Conservation (phyloP, 2,113 vertebrate species). For the Nycticryphes semicollaris region DNA sequence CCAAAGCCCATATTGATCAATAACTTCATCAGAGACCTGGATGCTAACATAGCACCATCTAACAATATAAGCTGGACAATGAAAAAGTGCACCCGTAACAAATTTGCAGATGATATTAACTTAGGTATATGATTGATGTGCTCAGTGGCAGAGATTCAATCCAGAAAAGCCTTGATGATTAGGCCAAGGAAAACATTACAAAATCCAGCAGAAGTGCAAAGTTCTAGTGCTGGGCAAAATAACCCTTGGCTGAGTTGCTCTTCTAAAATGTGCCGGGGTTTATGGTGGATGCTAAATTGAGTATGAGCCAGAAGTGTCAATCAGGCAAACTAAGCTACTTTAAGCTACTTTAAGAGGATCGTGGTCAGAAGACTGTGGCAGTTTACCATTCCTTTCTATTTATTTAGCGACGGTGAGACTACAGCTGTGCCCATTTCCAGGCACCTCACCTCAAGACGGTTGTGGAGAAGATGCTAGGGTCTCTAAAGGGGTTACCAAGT, state of each 20-base stretch:
- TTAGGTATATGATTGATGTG: neutral
- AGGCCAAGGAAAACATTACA: neutral
- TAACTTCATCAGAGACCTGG: neutral
- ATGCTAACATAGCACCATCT: neutral
- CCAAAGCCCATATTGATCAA: neutral
- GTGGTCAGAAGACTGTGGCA: neutral
- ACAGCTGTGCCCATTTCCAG: neutral
- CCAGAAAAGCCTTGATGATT: neutral
- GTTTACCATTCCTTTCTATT: neutral
- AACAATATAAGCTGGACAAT: neutral
- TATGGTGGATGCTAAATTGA: neutral
- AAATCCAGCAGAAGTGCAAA: neutral
- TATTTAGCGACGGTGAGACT: neutral
- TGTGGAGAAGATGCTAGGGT: neutral
- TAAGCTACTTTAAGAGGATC: neutral
- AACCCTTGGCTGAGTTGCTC: neutral
- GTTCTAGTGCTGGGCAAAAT: neutral
- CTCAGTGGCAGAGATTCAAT: neutral
- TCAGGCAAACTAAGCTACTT: neutral
- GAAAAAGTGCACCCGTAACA: neutral
- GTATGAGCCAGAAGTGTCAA: neutral
- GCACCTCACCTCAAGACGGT: neutral
- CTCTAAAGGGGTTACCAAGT: neutral
- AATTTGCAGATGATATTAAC: neutral
- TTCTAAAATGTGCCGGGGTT: neutral